Conservation (phyloP, 1,140 invertebrate species). For the Homalodisca vitripennis region DNA sequence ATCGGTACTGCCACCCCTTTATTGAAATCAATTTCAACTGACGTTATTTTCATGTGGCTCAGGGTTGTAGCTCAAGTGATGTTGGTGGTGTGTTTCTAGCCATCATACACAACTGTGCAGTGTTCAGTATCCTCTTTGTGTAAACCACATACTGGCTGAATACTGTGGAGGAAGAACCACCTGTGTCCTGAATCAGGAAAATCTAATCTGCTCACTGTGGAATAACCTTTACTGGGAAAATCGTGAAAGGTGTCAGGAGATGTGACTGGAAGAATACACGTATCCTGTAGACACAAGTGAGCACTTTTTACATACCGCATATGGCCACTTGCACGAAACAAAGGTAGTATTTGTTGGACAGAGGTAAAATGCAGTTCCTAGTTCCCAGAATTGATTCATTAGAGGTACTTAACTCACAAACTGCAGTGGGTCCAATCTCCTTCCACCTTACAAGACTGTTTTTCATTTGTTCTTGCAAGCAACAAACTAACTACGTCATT, state of each 20-base stretch:
- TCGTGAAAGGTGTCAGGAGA: not conserved
- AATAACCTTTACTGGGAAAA: not conserved
- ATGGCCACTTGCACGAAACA: constrained; percentile 48
- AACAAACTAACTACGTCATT: not conserved
- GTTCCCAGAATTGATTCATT: constrained; percentile 45
- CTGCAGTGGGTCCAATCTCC: constrained; percentile 15
- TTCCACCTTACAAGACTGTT: not conserved
- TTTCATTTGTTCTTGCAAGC: not conserved
- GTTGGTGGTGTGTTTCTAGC: too few species aligned
- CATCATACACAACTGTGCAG: too few species aligned
- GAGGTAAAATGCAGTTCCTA: constrained; percentile 45
- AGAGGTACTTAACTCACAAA: constrained; percentile 48
- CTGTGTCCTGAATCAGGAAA: not conserved
- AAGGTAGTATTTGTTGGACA: constrained; percentile 47
- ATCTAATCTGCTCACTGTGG: constrained; percentile 2
- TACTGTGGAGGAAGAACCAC: too few species aligned
- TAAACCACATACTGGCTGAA: too few species aligned
- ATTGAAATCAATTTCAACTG: too few species aligned
- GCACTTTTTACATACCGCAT: constrained; percentile 26
- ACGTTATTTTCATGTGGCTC: too few species aligned
- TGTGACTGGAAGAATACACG: not conserved
- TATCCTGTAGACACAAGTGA: constrained; percentile 34
- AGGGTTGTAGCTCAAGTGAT: too few species aligned
- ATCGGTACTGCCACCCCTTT: too few species aligned
- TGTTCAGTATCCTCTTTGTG: too few species aligned